phyloP scores from a whole-genome alignment of 2,113 vertebrate genomes.

The Coracopsis vasa region DNA sequence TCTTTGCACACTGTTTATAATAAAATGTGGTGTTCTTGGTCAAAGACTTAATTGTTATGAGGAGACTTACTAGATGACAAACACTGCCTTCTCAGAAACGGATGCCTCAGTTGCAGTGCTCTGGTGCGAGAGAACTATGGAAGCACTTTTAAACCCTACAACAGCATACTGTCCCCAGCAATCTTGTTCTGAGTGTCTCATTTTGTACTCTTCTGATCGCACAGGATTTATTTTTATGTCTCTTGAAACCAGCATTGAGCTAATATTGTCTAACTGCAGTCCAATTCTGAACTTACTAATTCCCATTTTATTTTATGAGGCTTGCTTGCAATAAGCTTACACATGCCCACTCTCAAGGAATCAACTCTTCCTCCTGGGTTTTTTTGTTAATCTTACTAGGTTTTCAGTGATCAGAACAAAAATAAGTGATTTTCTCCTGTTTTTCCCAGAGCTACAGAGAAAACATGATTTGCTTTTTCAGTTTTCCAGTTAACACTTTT shows the following conservation, averaged over 20 bases:
- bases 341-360: neutral
- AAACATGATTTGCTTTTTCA: neutral
- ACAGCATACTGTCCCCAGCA: neutral
- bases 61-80: neutral
- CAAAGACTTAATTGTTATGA: neutral
- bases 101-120: neutral
- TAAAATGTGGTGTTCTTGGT: neutral
- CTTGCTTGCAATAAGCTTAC: neutral
- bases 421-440: neutral
- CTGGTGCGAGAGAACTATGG: neutral
- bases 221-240: neutral
- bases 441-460: neutral
- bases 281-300: neutral
- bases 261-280: neutral
- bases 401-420: neutral
- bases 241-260: neutral
- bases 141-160: neutral
- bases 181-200: neutral
- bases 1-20: neutral
- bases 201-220: neutral
- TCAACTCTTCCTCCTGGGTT: neutral
- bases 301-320: neutral
- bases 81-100: neutral
- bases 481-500: neutral
- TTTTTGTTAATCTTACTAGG: neutral